These are phyloP conservation scores for Coelinius sp. DNA, from an alignment of 2,888 invertebrate species.

Conservation along the genomic window DNA sequence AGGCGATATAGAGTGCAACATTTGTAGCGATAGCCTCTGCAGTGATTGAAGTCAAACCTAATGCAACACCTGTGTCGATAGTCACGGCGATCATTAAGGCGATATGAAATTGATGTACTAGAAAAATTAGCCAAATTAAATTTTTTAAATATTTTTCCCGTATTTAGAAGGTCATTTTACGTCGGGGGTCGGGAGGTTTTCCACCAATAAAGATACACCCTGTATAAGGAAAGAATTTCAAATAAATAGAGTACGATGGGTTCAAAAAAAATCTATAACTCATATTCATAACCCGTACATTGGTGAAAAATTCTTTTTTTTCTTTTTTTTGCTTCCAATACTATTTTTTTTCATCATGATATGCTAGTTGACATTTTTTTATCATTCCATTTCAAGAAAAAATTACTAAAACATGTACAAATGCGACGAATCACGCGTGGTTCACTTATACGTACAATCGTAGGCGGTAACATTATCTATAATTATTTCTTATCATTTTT, in stretches of 20 bases:
- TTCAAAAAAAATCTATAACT: constrained; percentile 44
- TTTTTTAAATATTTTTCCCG: too few relatives aligned
- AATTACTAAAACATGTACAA: constrained; percentile 61
- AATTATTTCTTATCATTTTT: constrained; percentile 46
- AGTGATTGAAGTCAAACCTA: too few relatives aligned
- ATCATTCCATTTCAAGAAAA: constrained; percentile 50
- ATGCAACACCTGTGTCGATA: too few relatives aligned
- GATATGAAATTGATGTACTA: too few relatives aligned
- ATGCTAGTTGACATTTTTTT: constrained; percentile 54
- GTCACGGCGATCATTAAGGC: too few relatives aligned
- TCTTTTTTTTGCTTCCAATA: constrained; percentile 36
- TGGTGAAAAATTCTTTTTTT: constrained; percentile 55
- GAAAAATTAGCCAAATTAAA: too few relatives aligned
- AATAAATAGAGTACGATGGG: constrained; percentile 18
- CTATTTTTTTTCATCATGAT: constrained; percentile 52
- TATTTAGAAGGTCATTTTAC: too few relatives aligned
- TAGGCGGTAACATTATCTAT: constrained; percentile 63
- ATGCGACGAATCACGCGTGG: constrained; percentile 62
- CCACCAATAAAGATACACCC: too few relatives aligned
- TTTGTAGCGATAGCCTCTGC: too few relatives aligned
- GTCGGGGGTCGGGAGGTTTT: too few relatives aligned
- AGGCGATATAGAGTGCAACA: too few relatives aligned
- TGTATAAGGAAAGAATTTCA: background rate
- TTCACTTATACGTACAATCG: constrained; percentile 59
- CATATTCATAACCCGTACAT: constrained; percentile 58